Evolutionary conservation across 1,140 invertebrate genomes (phyloP), one percentile per base, ranked within the genome.

Genomic region (Pemphigus obesinymphae): DNA sequence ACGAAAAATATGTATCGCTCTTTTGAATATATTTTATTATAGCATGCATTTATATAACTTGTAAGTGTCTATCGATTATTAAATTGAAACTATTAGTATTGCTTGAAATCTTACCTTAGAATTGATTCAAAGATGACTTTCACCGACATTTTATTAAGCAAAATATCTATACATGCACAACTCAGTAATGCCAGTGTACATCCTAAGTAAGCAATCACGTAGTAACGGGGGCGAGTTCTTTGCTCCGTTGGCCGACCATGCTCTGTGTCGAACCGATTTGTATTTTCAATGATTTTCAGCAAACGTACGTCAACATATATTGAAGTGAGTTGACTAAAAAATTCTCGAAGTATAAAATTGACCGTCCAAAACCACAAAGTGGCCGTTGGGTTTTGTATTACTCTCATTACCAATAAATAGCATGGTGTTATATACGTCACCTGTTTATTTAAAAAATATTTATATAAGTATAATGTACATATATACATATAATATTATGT

Each of bases 221-320:
- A 80, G 53, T 80, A 80, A n/a, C 76, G 50, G 2, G 53, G 76
- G 0, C 40, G 13, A 6, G 23, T 29, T 15, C 23, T 63, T 0
- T 50, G 76, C 6, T 80, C 55, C 17, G 23, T 58, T 0, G 76
- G 76, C 7, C 55, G 37, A 13, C 55, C 55, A 17, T 80, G 40
- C 20, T 63, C 13, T 26, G 23, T 20, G 26, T 80, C 76, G 53
- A 43, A 80, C n/a, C n/a, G n/a, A 17, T 43, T 43, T 5, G 55
- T 80, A 1, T 80, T 63, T 7, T 58, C 55, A 10, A 80, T 61
- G 53, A 80, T 80, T 20, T 80, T 61, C n/a, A 37, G 55, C 15
- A 58, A 26, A 20, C 55, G 31, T 17, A 20, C 20, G 23, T 80
- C 76, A 1, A 58, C 55, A 23, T 80, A 45, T 0, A 80, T 1